Percentiles rank a stretch among this genome's conserved stretches.
Conservation (phyloP, 2,113 vertebrate species). For the Phodopus roborovskii region DNA sequence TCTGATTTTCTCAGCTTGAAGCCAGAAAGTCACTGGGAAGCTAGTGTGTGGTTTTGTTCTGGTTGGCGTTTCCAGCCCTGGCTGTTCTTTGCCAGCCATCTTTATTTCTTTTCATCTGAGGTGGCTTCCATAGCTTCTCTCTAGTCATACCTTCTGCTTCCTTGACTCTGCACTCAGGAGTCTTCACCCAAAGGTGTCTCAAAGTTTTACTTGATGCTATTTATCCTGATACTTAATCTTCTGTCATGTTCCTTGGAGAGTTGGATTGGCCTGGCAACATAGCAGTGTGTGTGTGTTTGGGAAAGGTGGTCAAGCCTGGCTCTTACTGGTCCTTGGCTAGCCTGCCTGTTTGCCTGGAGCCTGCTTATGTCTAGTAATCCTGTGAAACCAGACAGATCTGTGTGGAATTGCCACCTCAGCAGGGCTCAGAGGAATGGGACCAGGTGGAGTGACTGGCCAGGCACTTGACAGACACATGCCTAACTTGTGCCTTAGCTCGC, state of each 20-base stretch:
- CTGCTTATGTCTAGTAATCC: background rate
- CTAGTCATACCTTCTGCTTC: background rate
- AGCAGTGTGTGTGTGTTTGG: background rate
- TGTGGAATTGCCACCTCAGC: background rate
- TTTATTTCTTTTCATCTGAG: background rate
- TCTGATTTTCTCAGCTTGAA: background rate
- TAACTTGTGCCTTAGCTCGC: background rate
- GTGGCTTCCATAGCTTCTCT: background rate
- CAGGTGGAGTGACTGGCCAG: background rate
- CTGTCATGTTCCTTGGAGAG: background rate
- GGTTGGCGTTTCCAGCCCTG: background rate
- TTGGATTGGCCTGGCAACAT: background rate
- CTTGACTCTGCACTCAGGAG: background rate
- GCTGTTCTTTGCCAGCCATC: background rate
- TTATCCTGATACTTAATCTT: background rate
- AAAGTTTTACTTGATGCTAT: background rate
- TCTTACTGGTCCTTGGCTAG: background rate
- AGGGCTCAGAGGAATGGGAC: background rate
- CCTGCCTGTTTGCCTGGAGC: background rate
- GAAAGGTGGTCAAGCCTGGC: background rate
- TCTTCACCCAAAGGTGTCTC: background rate
- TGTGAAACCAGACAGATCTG: background rate
- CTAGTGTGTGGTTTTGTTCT: background rate
- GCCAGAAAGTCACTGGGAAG: background rate
- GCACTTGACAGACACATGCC: accelerated